phyloP scores from a whole-genome alignment of 2,888 invertebrate genomes.

The Heliconius sara region DNA sequence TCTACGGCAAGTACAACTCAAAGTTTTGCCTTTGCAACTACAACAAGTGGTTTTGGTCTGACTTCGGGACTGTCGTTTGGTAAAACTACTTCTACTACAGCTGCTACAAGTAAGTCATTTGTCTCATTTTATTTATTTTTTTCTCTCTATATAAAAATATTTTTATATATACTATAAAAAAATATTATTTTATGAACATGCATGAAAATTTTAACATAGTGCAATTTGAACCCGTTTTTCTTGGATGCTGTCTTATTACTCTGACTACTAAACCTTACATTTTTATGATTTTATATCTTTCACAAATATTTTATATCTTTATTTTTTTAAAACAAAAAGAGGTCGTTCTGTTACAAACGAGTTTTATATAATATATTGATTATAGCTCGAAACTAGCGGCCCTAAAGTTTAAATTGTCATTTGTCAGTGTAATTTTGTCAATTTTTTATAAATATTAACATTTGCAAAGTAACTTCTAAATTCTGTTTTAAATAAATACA shows the following conservation, averaged over 20 bases:
- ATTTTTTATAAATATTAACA: not conserved
- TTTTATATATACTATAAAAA: no score
- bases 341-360: no score
- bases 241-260: no score
- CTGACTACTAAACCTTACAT: no score
- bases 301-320: no score
- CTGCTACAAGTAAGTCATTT: constrained; percentile 53
- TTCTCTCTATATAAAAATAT: not conserved
- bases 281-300: no score
- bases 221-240: no score
- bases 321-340: no score
- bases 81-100: constrained; percentile 54
- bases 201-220: no score
- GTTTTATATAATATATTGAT: not conserved
- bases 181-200: no score
- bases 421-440: not conserved
- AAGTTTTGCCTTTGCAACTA: constrained; percentile 36
- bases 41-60: constrained; percentile 29
- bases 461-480: not conserved
- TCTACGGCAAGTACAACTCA: constrained; percentile 35
- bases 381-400: not conserved
- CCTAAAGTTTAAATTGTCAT: not conserved
- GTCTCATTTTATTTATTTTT: not conserved
- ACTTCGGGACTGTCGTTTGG: constrained; percentile 45
- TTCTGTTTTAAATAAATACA: not conserved